These are phyloP conservation scores for Siniperca chuatsi DNA, from an alignment of 2,113 vertebrate species.

Conservation along the genomic window DNA sequence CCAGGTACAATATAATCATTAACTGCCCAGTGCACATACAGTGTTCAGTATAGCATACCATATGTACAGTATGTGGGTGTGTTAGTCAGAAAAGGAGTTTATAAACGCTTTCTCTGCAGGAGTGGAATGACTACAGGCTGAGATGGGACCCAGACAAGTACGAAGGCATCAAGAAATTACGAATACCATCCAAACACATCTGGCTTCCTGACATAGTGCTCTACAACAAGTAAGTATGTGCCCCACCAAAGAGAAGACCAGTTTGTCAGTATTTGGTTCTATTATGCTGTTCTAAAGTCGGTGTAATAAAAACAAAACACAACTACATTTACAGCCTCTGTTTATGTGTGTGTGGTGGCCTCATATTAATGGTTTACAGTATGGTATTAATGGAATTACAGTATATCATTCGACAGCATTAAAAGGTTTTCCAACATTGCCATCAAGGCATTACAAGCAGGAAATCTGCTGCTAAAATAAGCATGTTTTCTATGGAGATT, in stretches of 20 bases:
- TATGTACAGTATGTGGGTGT: neutral
- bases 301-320: neutral
- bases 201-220: slow-evolving; percentile 89
- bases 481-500: slow-evolving; percentile 21
- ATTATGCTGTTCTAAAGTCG: neutral
- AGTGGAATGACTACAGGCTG: slow-evolving; percentile 88
- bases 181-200: slow-evolving; percentile 85
- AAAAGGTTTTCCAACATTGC: slow-evolving; percentile 39
- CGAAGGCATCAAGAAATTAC: slow-evolving; percentile 85
- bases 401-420: neutral
- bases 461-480: slow-evolving; percentile 63
- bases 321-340: neutral
- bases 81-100: neutral
- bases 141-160: slow-evolving; percentile 86
- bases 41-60: neutral
- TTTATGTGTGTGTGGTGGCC: neutral
- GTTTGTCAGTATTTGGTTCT: neutral
- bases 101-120: slow-evolving; percentile 63
- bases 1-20: slow-evolving; percentile 75
- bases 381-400: slow-evolving; percentile 1
- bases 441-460: slow-evolving; percentile 17
- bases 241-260: neutral
- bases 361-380: slow-evolving; percentile 1
- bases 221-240: slow-evolving; percentile 84
- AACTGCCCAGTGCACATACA: neutral